Evolutionary conservation across 1,140 invertebrate species (phyloP), one percentile per base, ranked within the genome.

Genomic region (Rhyacophila brunnea): DNA sequence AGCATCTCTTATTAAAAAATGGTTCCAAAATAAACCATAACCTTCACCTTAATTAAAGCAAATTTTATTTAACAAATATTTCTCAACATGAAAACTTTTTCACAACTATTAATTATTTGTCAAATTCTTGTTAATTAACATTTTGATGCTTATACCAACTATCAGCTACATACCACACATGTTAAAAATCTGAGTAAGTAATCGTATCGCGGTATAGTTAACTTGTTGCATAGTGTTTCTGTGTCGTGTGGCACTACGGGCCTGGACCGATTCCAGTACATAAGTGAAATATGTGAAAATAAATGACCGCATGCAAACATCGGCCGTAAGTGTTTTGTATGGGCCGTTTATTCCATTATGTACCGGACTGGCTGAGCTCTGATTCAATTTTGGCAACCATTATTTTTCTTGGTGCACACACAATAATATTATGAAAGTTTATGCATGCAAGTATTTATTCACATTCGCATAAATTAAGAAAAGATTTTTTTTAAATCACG

Each of bases 221-320:
- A 40, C 38, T 40, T 40, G 38, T 60, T 54, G 51, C 46, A 43
- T 57, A 48, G 49, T 52, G 28, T 40, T 56, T 47, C 46, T 32
- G 58, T 19, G 23, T 28, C 3, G 23, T 18, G 54, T 17, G 14
- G 57, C 63, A n/a, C 46, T 34, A 53, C 61, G 45, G 18, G 47
- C 69, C 74, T 76, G 74, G 73, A 74, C 68, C 65, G 70, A 67
- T 74, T 75, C 74, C 73, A 74, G 72, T 73, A 66, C 60, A 58
- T 71, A 74, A 75, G 70, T 74, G 74, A 75, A 71, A 73, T 74
- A 74, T 71, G 71, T 68, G 70, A 69, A 71, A 73, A 74, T 74
- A 74, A 74, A 72, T 66, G 62, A 59, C 50, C 57, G 47, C 57
- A 64, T 60, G 62, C 57, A 64, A 64, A 64, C 57, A 60, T 28